Evolutionary conservation across 2,797 vertebrate genomes (phyloP).

Genomic region (Tapirus indicus): DNA sequence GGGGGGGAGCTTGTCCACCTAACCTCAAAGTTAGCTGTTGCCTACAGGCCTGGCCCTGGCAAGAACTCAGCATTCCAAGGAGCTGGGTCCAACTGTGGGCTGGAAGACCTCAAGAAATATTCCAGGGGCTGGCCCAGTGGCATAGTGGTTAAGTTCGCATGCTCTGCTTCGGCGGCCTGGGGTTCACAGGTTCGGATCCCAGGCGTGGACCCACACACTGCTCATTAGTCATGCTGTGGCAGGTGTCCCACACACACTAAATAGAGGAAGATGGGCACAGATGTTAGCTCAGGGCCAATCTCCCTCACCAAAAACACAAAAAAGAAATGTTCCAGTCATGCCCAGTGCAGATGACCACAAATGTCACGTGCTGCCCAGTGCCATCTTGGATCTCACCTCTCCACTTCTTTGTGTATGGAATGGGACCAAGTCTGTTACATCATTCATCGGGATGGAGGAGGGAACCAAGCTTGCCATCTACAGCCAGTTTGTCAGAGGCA

Average conservation of each 20-base stretch:
- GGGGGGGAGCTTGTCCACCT: neutral
- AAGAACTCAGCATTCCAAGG: neutral
- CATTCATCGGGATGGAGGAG: neutral
- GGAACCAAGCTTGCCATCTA: neutral
- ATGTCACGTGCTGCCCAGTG: rapidly evolving
- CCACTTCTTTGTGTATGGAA: neutral
- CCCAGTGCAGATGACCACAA: neutral
- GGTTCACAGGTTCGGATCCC: too few relatives aligned
- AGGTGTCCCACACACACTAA: too few relatives aligned
- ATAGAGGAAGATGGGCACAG: too few relatives aligned
- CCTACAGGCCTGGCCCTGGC: neutral
- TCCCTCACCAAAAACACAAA: too few relatives aligned
- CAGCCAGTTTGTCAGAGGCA: neutral
- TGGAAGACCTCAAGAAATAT: neutral
- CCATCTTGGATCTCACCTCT: neutral
- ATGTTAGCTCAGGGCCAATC: too few relatives aligned
- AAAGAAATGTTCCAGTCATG: neutral
- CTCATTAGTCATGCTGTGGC: too few relatives aligned
- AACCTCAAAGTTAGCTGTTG: neutral
- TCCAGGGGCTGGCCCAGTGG: neutral
- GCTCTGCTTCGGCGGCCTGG: too few relatives aligned
- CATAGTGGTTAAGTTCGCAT: too few relatives aligned
- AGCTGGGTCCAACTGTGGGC: neutral
- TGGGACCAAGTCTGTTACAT: neutral
- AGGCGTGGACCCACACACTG: too few relatives aligned